Percentiles rank a stretch among this genome's conserved stretches.
Conservation (phyloP, 2,113 vertebrate genomes). For the Sinocyclocheilus rhinocerous region DNA sequence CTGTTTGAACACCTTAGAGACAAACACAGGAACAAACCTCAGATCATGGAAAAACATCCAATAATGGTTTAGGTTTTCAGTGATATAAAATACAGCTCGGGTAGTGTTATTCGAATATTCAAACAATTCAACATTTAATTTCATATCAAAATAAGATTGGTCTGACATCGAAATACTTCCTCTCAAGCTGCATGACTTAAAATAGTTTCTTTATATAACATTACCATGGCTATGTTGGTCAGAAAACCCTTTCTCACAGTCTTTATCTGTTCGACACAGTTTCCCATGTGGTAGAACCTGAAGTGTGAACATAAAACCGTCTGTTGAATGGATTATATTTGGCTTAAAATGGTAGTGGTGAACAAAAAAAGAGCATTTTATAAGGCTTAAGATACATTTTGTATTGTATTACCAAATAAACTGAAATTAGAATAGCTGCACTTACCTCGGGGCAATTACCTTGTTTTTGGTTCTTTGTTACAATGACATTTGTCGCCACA, state of each 20-base stretch:
- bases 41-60: neutral
- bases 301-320: constrained; percentile 23
- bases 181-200: neutral
- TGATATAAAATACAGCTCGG: neutral
- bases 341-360: neutral
- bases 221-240: constrained; percentile 79
- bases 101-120: neutral
- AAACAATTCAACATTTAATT: neutral
- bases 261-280: constrained; percentile 70
- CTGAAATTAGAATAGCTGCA: neutral
- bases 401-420: neutral
- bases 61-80: neutral
- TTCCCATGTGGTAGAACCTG: constrained; percentile 64
- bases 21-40: neutral
- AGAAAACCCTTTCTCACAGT: constrained; percentile 73
- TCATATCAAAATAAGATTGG: neutral
- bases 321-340: neutral
- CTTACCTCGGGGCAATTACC: constrained; percentile 79
- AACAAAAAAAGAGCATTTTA: neutral
- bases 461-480: constrained; percentile 76
- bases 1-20: constrained; percentile 79
- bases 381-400: neutral
- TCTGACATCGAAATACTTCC: neutral
- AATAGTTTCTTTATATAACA: neutral
- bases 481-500: constrained; percentile 77